Evolutionary conservation across 2,113 vertebrate genomes (phyloP).

Genomic region (Gallinago undulata): DNA sequence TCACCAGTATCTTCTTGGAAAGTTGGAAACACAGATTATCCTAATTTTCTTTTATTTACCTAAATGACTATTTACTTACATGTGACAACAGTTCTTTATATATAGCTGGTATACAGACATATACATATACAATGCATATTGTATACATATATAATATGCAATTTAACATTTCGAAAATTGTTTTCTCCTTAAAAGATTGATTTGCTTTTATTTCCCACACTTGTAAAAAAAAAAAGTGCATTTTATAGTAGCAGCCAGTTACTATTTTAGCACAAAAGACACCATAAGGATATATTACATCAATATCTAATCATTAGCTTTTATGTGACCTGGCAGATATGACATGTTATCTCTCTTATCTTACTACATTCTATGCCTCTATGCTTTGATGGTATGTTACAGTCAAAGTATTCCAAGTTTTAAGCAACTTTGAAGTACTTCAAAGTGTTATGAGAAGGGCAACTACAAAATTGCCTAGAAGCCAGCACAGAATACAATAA

Average conservation of each 20-base stretch:
- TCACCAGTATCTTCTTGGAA: background rate
- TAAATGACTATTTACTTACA: background rate
- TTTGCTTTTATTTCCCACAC: background rate
- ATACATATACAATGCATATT: background rate
- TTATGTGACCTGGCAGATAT: background rate
- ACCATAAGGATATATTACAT: background rate
- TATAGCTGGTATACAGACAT: background rate
- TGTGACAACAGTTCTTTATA: background rate
- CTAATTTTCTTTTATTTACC: background rate
- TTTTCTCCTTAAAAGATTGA: background rate
- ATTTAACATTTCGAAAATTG: background rate
- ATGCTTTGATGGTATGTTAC: background rate
- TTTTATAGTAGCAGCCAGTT: background rate
- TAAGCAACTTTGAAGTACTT: background rate
- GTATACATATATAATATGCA: background rate
- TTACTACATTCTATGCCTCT: background rate
- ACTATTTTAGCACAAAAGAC: background rate
- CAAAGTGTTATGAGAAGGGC: background rate
- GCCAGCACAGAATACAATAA: background rate
- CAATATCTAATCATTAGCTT: background rate
- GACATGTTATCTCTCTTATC: background rate
- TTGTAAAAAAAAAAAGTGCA: background rate
- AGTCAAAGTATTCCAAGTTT: background rate
- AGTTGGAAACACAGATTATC: background rate
- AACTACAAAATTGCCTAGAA: background rate